Evolutionary conservation across 1,140 invertebrate genomes (phyloP), one percentile per base, ranked within the genome.

Genomic region (Habropoda laboriosa): DNA sequence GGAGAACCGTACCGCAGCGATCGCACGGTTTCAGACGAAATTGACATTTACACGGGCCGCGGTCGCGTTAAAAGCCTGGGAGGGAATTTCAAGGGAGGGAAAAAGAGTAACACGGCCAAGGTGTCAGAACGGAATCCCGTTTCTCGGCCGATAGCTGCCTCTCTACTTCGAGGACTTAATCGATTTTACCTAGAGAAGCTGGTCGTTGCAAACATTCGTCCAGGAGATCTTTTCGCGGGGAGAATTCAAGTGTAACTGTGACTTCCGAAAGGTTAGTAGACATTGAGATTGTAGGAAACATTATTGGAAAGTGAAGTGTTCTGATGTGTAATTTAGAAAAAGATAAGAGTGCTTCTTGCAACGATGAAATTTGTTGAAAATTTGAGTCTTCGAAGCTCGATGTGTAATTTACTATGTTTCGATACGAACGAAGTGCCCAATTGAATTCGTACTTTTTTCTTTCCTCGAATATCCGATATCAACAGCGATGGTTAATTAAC

Each of bases 121-220:
- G 42, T 49, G 66, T 70, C 55, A 24, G 51, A 35, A 21, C n/a
- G 27, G n/a, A 68, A 47, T 42, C 16, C 8, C 30, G n/a, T 38
- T 70, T 32, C 18, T 0, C 6, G 2, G 18, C 13, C 21, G 47
- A 30, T 24, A 13, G 30, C 4, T 21, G 49, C 38, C 67, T 76
- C 38, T 16, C 38, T 67, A 16, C 45, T n/a, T 57, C 55, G 63
- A 67, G 24, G 27, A 42, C 49, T 67, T 75, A 67, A 67, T 76
- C 49, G 49, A 67, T 75, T 75, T 53, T 24, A 75, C 38, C 73
- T 42, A 13, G 21, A 1, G 32, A n/a, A n/a, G 49, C 60, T 49
- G 16, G 16, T 42, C 35, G 49, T n/a, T 2, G 49, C 73, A 66
- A 75, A 75, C 61, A 66, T 75, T 75, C 66, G 61, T 61, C 1